Base-by-base conservation (phyloP, 2,113 vertebrate genomes). In the Microcebus griseorufus region DNA sequence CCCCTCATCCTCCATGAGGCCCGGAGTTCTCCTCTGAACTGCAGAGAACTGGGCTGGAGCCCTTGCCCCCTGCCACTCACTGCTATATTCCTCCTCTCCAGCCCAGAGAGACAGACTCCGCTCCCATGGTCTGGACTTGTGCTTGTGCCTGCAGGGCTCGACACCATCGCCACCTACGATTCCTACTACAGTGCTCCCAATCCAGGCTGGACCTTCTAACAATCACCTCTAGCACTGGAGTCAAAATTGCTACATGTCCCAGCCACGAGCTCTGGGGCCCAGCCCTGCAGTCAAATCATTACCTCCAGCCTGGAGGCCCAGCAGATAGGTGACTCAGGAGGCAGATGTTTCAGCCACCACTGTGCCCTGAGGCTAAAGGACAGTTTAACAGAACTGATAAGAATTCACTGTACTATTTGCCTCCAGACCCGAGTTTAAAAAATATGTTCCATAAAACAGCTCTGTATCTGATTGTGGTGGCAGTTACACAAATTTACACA, bases 71-170 rank as follows among this genome's bases (percentile, higher is more conserved):
- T 48, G 76, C 3, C 20, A 73, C 27, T 75, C 29, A 67, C 73
- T 75, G 58, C 9, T 69, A 73, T 65, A 53, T 25, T 7, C 51
- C 58, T 37, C 45, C 53, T 60, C 53, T n/a, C 8, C 45, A 65
- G 34, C 23, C 23, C 65, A 45, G 32, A 87, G 76, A 80, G 87
- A 69, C 34, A 51, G 69, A 53, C 67, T 64, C n/a, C 11, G 12
- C 37, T 32, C 39, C 64, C 8, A 16, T 17, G n/a, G 65, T 72
- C 23, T 2, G 23, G 62, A 39, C 32, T 12, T 60, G 34, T 1
- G 23, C 18, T 27, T 5, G 3, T 51, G n/a, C 29, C 34, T 55
- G 14, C 3, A 8, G 25, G 16, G 23, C 1, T 0, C 0, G 0
- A 76, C 23, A 23, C 4, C 39, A 76, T 2, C 0, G 0, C n/a